Conservation (phyloP, 2,797 vertebrate genomes). For the Glossophaga mutica region DNA sequence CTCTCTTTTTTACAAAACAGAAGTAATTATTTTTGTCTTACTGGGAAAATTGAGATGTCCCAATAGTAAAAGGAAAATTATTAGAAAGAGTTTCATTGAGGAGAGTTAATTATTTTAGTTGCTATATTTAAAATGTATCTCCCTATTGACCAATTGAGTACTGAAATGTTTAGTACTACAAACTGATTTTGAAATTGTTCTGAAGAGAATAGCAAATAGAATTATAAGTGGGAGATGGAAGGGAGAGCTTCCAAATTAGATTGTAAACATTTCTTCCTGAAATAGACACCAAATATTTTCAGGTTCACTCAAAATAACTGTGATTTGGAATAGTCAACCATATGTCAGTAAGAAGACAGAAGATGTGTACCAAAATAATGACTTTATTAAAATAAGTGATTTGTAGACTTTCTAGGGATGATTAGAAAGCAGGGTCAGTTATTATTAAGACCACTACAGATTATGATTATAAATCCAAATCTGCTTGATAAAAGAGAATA, state of each 20-base stretch:
- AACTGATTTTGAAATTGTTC: constrained; percentile 44
- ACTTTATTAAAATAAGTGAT: background rate
- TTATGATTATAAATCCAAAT: background rate
- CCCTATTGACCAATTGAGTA: constrained; percentile 30
- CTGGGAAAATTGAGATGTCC: background rate
- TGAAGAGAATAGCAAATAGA: background rate
- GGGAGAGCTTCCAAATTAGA: background rate
- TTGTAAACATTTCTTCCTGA: background rate
- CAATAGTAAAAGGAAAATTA: background rate
- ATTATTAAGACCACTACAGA: background rate
- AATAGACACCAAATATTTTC: background rate
- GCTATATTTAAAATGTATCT: constrained; percentile 30
- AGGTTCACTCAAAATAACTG: constrained; percentile 15
- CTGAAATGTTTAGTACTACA: background rate
- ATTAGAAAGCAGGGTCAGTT: background rate
- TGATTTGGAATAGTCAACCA: background rate
- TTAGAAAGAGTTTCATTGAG: background rate
- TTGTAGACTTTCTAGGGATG: background rate
- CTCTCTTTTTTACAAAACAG: background rate
- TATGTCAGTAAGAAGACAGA: background rate
- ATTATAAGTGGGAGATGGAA: background rate
- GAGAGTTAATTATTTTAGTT: constrained; percentile 33
- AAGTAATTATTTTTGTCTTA: constrained; percentile 15
- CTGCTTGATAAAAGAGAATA: background rate
- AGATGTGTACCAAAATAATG: constrained; percentile 23